Percentiles rank a stretch among this genome's conserved stretches.
These are phyloP conservation scores for Cryptoprocta ferox DNA, from an alignment of 2,797 vertebrate species.

Conservation along the genomic window DNA sequence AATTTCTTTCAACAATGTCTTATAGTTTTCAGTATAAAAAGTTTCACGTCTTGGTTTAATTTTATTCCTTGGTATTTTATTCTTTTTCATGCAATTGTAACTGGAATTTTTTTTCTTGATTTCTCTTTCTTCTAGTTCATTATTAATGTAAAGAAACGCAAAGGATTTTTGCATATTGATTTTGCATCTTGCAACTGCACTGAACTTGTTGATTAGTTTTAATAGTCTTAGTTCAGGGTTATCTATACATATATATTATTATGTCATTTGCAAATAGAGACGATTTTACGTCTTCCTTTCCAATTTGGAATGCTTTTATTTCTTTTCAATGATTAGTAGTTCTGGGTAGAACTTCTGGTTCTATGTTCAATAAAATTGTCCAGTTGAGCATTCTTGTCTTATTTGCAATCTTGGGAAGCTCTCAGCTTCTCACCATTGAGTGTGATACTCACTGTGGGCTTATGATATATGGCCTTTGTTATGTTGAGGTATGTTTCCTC, in stretches of 20 bases:
- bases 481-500: neutral
- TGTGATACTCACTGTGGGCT: neutral
- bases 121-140: neutral
- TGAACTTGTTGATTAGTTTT: neutral
- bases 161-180: neutral
- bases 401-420: neutral
- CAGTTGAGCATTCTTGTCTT: neutral
- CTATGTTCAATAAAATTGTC: neutral
- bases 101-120: neutral
- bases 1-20: neutral
- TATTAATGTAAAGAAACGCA: neutral
- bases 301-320: neutral
- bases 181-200: neutral
- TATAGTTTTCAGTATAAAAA: neutral
- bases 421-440: neutral
- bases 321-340: neutral
- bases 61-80: neutral
- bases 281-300: neutral
- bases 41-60: neutral
- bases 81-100: neutral
- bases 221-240: neutral
- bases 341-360: neutral
- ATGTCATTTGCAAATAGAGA: neutral
- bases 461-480: neutral
- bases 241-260: neutral